Conservation (phyloP, 1,140 invertebrate species). For the Lordiphosa clarofinis region DNA sequence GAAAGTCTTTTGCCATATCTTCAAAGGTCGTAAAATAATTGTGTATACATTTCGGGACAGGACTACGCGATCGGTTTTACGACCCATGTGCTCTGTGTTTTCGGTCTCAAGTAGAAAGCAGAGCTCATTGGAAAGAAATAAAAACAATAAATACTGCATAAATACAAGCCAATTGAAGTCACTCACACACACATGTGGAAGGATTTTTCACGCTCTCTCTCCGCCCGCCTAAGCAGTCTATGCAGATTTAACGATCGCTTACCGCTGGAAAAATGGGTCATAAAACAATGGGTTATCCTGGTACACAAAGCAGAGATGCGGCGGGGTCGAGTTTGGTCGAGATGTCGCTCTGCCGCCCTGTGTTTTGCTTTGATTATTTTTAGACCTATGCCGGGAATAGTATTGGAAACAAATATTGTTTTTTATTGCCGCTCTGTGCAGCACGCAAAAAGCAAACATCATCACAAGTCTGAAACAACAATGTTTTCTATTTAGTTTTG, state of each 20-base stretch:
- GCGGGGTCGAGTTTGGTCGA: not conserved
- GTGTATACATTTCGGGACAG: constrained; percentile 70
- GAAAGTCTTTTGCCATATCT: constrained; percentile 64
- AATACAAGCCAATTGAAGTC: constrained; percentile 55
- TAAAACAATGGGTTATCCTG: constrained; percentile 76
- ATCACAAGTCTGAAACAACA: constrained; percentile 56
- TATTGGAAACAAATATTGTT: constrained; percentile 73
- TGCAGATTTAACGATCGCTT: constrained; percentile 66
- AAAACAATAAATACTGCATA: constrained; percentile 60
- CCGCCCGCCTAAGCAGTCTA: not conserved
- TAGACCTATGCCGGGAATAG: constrained; percentile 71
- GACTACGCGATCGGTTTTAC: constrained; percentile 56
- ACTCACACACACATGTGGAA: constrained; percentile 46
- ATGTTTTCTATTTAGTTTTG: constrained; percentile 62
- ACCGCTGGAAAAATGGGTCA: constrained; percentile 70
- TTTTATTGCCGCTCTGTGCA: constrained; percentile 50
- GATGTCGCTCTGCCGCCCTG: constrained; percentile 35
- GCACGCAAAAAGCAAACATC: constrained; percentile 34
- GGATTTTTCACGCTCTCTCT: constrained; percentile 72
- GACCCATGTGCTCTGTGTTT: constrained; percentile 17
- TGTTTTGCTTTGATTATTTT: constrained; percentile 64
- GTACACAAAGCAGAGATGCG: constrained; percentile 2
- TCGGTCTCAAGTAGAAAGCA: constrained; percentile 66
- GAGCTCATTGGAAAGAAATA: constrained; percentile 75
- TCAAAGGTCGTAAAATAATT: constrained; percentile 67